phyloP scores from a whole-genome alignment of 2,797 vertebrate genomes.

The Typhlichthys subterraneus region DNA sequence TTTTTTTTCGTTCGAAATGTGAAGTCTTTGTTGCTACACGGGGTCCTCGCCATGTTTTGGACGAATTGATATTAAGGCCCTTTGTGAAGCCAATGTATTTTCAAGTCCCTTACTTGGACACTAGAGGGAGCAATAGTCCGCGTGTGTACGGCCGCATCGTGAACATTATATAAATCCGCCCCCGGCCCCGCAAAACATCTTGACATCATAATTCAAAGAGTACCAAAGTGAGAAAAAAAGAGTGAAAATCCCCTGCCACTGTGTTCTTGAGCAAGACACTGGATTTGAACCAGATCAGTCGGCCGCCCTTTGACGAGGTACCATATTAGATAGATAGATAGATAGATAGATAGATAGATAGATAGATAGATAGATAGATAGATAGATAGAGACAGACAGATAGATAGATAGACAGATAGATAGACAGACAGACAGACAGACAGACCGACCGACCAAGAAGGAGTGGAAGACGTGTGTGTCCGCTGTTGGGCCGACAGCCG shows the following conservation, averaged over 20 bases:
- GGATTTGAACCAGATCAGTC: too few species aligned
- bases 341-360: not conserved
- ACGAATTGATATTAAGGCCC: not conserved
- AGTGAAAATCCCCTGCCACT: too few species aligned
- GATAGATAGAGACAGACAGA: too few species aligned
- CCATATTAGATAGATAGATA: not conserved
- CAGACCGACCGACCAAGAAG: not conserved
- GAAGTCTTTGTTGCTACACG: too few species aligned
- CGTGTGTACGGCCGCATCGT: not conserved
- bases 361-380: not conserved
- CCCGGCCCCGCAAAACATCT: too few species aligned
- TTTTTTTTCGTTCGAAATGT: too few species aligned
- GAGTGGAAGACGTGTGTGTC: not conserved
- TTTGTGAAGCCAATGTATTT: not conserved
- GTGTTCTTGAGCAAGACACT: too few species aligned
- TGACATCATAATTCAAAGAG: too few species aligned
- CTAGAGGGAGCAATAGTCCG: conserved; percentile 53
- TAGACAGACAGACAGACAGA: too few species aligned
- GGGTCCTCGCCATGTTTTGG: not conserved
- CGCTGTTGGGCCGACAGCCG: too few species aligned
- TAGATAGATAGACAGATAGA: not conserved
- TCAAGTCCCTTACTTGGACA: not conserved
- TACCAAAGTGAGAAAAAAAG: too few species aligned
- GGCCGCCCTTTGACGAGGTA: not conserved
- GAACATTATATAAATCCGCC: too few species aligned